Conservation (phyloP, 2,888 invertebrate species). For the Volucella bombylans region DNA sequence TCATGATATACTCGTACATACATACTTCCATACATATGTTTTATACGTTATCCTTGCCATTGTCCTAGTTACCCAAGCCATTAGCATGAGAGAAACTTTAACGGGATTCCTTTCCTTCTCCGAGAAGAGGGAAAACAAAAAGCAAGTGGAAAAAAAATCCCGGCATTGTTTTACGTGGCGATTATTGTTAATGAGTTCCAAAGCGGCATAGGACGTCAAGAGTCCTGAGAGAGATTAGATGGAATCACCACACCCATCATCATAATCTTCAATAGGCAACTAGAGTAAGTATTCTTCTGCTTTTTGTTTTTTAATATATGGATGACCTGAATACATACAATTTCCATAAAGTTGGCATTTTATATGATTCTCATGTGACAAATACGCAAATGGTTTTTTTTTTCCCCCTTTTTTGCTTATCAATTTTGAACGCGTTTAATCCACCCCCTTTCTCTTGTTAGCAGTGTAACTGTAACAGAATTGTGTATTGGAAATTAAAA, state of each 20-base stretch:
- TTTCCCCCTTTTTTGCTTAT: not conserved
- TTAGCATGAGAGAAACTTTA: conserved; percentile 62
- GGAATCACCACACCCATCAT: conserved; percentile 69
- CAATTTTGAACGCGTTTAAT: too few relatives aligned
- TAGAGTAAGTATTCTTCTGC: conserved; percentile 34
- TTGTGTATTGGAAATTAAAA: conserved; percentile 70
- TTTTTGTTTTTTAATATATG: conserved; percentile 55
- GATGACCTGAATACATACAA: conserved; percentile 69
- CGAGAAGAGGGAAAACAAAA: conserved; percentile 27
- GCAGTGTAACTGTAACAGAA: conserved; percentile 22
- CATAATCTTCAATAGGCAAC: conserved; percentile 25
- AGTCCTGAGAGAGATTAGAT: conserved; percentile 70
- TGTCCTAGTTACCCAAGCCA: conserved; percentile 76
- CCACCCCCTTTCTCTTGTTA: conserved; percentile 22
- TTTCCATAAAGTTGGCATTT: conserved; percentile 34
- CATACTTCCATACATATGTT: conserved; percentile 73
- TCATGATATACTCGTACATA: conserved; percentile 39
- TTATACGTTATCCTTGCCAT: conserved; percentile 77
- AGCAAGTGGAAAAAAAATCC: conserved; percentile 47
- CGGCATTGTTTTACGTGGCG: conserved; percentile 71
- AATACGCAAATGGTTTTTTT: conserved; percentile 66
- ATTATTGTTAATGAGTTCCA: conserved; percentile 74
- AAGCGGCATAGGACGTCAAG: conserved; percentile 38
- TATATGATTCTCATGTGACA: conserved; percentile 40
- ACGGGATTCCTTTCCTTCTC: conserved; percentile 50